These are phyloP conservation scores for Drosophila macrospina DNA, from an alignment of 2,888 invertebrate genomes.

Conservation along the genomic window DNA sequence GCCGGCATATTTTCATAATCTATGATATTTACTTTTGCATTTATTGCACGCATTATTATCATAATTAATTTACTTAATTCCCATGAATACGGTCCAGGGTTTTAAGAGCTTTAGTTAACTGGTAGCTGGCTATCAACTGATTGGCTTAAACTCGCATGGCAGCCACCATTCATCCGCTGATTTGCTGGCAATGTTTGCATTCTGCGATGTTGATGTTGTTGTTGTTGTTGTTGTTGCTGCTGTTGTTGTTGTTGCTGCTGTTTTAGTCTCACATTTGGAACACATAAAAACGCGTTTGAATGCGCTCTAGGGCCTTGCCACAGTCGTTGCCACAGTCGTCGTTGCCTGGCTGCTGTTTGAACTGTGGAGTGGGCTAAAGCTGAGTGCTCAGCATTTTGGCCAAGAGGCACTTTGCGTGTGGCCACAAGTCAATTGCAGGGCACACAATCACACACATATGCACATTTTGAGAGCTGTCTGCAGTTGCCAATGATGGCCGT, in stretches of 20 bases:
- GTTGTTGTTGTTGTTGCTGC: too few relatives aligned
- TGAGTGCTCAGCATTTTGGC: slow-evolving; percentile 69
- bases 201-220: slow-evolving; percentile 5
- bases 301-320: slow-evolving; percentile 1
- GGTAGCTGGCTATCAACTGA: neutral
- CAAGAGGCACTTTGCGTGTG: slow-evolving; percentile 68
- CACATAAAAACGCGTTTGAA: slow-evolving; percentile 27
- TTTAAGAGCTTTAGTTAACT: slow-evolving; percentile 12
- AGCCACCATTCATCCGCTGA: slow-evolving; percentile 24
- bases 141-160: slow-evolving; percentile 24
- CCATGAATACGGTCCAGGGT: slow-evolving; percentile 4
- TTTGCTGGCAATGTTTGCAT: slow-evolving; percentile 25
- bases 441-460: slow-evolving; percentile 30
- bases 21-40: slow-evolving; percentile 6
- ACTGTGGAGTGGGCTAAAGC: slow-evolving; percentile 42
- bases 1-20: slow-evolving; percentile 7
- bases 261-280: slow-evolving; percentile 12
- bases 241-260: neutral
- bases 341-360: slow-evolving; percentile 28
- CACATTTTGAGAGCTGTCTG: slow-evolving; percentile 3
- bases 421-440: slow-evolving; percentile 69
- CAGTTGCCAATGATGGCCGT: slow-evolving; percentile 23
- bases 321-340: slow-evolving; percentile 5
- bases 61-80: slow-evolving; percentile 33
- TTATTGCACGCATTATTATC: slow-evolving; percentile 15